These are phyloP conservation scores for Leucophenga maculata DNA, from an alignment of 2,888 invertebrate species.

Conservation along the genomic window DNA sequence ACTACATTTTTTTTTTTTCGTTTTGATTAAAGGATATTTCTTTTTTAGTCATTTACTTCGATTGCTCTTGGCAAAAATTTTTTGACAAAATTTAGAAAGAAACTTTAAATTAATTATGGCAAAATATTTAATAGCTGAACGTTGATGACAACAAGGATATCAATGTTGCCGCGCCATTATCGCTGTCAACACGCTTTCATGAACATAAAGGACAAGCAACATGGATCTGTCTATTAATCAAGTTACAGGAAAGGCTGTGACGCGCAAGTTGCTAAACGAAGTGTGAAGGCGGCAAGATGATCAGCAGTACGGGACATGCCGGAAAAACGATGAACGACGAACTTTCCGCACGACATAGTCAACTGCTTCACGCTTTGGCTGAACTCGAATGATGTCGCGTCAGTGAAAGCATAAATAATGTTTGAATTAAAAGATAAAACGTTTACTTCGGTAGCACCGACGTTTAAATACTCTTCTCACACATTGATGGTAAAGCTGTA, in stretches of 20 bases:
- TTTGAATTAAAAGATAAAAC: neutral
- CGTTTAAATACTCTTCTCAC: no score
- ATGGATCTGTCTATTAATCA: constrained; percentile 12
- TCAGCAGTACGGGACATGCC: neutral
- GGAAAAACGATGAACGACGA: neutral
- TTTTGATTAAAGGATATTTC: no score
- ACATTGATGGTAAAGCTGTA: no score
- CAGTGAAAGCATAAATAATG: neutral
- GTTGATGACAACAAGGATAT: no score
- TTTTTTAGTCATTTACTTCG: no score
- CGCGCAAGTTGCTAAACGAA: neutral
- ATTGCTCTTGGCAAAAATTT: no score
- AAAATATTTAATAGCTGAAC: no score
- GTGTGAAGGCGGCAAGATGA: neutral
- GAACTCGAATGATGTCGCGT: constrained; percentile 5
- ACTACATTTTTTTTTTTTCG: no score
- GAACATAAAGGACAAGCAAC: neutral
- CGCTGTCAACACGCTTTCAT: neutral
- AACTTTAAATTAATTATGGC: no score
- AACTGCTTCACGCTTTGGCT: constrained; percentile 13
- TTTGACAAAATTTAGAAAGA: no score
- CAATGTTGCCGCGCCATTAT: neutral
- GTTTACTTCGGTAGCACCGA: no score
- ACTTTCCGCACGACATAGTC: constrained; percentile 11
- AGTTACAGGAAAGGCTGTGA: constrained; percentile 4